These are phyloP conservation scores for Vanessa cardui DNA, from an alignment of 2,888 invertebrate genomes.

Conservation along the genomic window DNA sequence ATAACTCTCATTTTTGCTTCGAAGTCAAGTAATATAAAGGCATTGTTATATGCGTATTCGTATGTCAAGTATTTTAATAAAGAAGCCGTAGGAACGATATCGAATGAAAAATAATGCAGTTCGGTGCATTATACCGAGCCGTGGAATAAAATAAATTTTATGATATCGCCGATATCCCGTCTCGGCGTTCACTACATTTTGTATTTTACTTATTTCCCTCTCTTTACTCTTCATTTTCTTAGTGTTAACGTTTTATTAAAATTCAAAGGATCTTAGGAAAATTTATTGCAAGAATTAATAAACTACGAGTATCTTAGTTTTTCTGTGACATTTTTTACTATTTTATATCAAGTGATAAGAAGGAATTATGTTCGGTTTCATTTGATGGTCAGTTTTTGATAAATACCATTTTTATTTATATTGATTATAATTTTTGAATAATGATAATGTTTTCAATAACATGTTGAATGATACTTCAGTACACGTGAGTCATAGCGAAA, in stretches of 20 bases:
- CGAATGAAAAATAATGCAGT: constrained; percentile 62
- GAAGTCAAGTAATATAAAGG: neutral
- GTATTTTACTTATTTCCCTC: constrained; percentile 24
- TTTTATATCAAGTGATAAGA: no score
- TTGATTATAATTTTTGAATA: no score
- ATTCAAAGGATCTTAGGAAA: constrained; percentile 1
- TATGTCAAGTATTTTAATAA: constrained; percentile 55
- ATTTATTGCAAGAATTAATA: neutral
- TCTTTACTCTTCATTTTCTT: constrained; percentile 24
- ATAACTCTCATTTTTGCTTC: no score
- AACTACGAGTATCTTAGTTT: neutral
- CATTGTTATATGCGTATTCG: constrained; percentile 9
- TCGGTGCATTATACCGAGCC: constrained; percentile 43
- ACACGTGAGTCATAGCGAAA: no score
- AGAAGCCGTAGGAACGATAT: constrained; percentile 55
- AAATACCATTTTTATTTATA: no score
- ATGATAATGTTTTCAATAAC: no score
- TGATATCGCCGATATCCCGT: constrained; percentile 49
- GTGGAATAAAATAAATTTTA: constrained; percentile 51
- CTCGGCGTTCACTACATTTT: constrained; percentile 36
- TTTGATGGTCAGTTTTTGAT: no score
- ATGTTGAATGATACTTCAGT: no score
- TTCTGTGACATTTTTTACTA: neutral
- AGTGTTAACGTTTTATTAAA: constrained; percentile 11
- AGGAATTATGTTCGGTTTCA: no score